A percentile compares a stretch with the other conserved stretches of the same genome.
Evolutionary conservation across 2,113 vertebrate genomes (phyloP).

Genomic region (Nothoprocta perdicaria): DNA sequence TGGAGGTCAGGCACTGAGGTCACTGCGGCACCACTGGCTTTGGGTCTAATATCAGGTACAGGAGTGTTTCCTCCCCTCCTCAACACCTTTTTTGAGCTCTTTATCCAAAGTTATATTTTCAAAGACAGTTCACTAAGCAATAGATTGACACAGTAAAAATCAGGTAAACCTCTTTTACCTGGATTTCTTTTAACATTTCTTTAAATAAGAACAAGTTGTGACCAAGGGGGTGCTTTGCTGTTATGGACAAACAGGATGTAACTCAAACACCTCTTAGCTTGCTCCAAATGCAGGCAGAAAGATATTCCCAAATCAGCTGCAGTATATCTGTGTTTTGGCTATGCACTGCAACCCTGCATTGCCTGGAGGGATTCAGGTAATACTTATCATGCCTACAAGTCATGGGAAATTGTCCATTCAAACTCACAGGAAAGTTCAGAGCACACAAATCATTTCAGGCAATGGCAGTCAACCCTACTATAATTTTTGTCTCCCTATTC

Average conservation of each 20-base stretch:
- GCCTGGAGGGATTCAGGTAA: neutral
- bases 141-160: neutral
- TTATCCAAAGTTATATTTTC: constrained; percentile 24
- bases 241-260: neutral
- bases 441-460: neutral
- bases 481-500: neutral
- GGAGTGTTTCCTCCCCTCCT: neutral
- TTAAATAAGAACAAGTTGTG: neutral
- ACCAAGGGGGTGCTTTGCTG: fast-evolving
- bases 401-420: neutral
- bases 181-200: neutral
- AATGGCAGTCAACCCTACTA: neutral
- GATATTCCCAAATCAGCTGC: constrained; percentile 6
- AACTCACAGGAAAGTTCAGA: neutral
- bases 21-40: neutral
- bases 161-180: neutral
- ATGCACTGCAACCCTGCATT: constrained; percentile 6
- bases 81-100: neutral
- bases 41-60: neutral
- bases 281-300: neutral
- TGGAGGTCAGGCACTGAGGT: neutral
- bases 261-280: constrained; percentile 7
- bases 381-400: neutral
- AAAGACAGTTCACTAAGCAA: neutral
- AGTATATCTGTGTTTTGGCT: neutral